Evolutionary conservation across 1,140 invertebrate species (phyloP).

Genomic region (Popillia japonica): DNA sequence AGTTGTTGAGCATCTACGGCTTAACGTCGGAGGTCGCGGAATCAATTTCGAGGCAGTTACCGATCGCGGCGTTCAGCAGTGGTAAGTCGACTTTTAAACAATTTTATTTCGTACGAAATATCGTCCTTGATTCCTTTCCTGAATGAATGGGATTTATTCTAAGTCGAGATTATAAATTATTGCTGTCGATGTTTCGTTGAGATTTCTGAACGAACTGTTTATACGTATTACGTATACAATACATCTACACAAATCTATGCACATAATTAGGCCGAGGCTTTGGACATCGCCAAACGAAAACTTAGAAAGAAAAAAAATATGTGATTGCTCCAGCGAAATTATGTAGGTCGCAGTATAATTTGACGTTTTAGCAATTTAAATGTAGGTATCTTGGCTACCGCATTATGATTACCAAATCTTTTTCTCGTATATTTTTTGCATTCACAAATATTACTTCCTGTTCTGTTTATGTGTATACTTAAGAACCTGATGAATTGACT

Average conservation of each 20-base stretch:
- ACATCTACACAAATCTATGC: background rate
- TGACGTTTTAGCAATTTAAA: slow-evolving; percentile 6
- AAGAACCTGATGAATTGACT: background rate
- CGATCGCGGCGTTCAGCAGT: slow-evolving; percentile 57
- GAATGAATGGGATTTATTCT: background rate
- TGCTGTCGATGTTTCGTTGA: background rate
- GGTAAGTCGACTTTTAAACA: slow-evolving; percentile 52
- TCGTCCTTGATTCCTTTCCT: background rate
- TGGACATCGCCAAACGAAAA: background rate
- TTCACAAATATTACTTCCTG: background rate
- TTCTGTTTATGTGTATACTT: background rate
- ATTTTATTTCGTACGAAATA: background rate
- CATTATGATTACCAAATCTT: background rate
- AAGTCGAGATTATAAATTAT: background rate
- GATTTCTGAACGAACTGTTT: too few relatives aligned
- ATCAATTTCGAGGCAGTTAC: slow-evolving; percentile 66
- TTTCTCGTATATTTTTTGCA: background rate
- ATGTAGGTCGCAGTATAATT: slow-evolving; percentile 9
- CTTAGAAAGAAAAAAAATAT: background rate
- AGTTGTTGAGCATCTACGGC: slow-evolving; percentile 76
- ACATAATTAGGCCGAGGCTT: background rate
- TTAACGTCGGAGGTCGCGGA: slow-evolving; percentile 69
- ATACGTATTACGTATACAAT: background rate
- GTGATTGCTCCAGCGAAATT: background rate
- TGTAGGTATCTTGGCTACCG: background rate